A percentile compares a stretch with the other conserved stretches of the same genome.
Evolutionary conservation across 2,888 invertebrate species (phyloP).

Genomic region (Hemithea aestivaria): DNA sequence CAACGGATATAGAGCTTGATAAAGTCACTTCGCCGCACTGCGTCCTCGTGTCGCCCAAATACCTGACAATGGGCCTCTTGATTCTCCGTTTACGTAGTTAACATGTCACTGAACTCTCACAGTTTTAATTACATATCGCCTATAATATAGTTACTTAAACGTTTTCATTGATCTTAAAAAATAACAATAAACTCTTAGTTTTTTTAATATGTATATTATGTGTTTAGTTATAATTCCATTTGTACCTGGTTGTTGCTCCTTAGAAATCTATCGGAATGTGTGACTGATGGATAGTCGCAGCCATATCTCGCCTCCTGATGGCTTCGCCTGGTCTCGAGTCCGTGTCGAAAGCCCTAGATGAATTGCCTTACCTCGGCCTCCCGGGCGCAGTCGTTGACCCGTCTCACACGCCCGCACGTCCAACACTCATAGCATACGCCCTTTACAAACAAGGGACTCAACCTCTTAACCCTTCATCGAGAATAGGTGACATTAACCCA

Average conservation of each 20-base stretch:
- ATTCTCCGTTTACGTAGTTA: conserved; percentile 40
- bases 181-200: too few relatives aligned
- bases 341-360: conserved; percentile 55
- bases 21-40: too few relatives aligned
- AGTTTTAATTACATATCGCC: too few relatives aligned
- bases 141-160: too few relatives aligned
- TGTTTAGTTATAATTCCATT: too few relatives aligned
- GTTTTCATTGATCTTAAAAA: too few relatives aligned
- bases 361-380: conserved; percentile 52
- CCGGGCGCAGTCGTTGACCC: conserved; percentile 66
- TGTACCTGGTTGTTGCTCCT: too few relatives aligned
- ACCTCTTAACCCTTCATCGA: conserved; percentile 26
- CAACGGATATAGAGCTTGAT: too few relatives aligned
- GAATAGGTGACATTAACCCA: conserved; percentile 8
- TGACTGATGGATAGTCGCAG: conserved; percentile 22
- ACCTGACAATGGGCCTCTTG: conserved; percentile 55
- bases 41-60: too few relatives aligned
- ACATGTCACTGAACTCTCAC: conserved; percentile 51
- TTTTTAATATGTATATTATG: too few relatives aligned
- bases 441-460: conserved; percentile 17
- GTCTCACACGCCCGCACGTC: conserved; percentile 31
- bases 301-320: conserved; percentile 18
- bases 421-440: conserved; percentile 36
- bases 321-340: conserved; percentile 46
- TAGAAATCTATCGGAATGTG: conserved; percentile 22